Evolutionary conservation across 2,888 invertebrate species (phyloP), one percentile per base, ranked within the genome.

Genomic region (Drosophila nigritarsus): DNA sequence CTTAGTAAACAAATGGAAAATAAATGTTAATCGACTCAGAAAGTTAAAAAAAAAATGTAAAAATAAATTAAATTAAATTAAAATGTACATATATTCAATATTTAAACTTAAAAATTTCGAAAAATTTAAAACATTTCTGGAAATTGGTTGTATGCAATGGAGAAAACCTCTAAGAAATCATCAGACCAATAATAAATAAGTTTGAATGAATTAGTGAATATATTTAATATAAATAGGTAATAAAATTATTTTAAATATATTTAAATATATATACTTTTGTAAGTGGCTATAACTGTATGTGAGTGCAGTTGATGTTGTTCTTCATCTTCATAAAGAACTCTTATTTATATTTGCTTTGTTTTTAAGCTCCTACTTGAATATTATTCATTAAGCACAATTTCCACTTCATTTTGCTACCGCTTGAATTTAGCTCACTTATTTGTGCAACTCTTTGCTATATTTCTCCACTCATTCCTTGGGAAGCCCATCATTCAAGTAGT

Each of bases 401-500:
- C 3, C 48, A 65, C 51, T 73, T 67, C 55, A 64, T 73, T 75
- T 63, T 49, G 64, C 9, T 2, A 50, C 6, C 30, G 32, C n/a
- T 49, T 48, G 32, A 53, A n/a, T 49, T 61, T 67, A 67, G 54
- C 66, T 54, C 62, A 65, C 32, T 66, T 77, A 34, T 56, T 63
- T 58, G 42, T 24, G 20, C 54, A 73, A 67, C 55, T 75, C 49
- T 54, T 55, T 42, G 11, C 18, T 34, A 20, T 13, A 30, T 40
- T 40, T 30, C n/a, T 24, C 27, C 8, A 7, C 27, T 30, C 54
- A 32, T 36, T 54, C n/a, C 48, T 38, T 29, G 11, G 42, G 18
- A 38, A 40, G 38, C n/a, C 51, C 82, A 78, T 78, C 73, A 65
- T 78, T 78, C 65, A 69, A 82, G 63, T 69, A 49, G 62, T 81